phyloP scores from a whole-genome alignment of 92 coral and sea anemone genomes.

The Chrysogorgia sp. region DNA sequence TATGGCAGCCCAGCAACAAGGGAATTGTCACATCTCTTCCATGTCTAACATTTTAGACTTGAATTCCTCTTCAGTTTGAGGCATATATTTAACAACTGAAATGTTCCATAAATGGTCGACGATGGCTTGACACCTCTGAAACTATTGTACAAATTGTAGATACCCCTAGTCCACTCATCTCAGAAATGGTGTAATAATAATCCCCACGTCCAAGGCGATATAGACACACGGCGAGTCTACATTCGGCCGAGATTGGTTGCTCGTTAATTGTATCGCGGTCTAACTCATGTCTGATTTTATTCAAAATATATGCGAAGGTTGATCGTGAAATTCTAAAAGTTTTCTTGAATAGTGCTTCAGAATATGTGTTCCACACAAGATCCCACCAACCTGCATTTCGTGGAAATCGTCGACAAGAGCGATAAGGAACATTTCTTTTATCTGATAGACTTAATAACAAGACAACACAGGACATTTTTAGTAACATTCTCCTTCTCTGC shows the following conservation, averaged over 20 bases:
- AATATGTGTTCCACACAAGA: slow-evolving; percentile 57
- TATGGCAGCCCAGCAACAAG: too few species aligned
- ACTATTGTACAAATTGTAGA: slow-evolving; percentile 54
- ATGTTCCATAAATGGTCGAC: too few species aligned
- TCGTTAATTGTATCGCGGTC: slow-evolving; percentile 47
- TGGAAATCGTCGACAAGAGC: slow-evolving; percentile 57
- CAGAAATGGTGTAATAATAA: slow-evolving; percentile 60
- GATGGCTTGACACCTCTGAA: too few species aligned
- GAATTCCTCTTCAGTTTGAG: too few species aligned
- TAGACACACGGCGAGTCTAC: slow-evolving; percentile 57
- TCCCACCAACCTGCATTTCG: slow-evolving; percentile 71
- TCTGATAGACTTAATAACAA: slow-evolving; percentile 21
- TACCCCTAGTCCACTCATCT: slow-evolving; percentile 60
- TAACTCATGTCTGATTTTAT: slow-evolving; percentile 51
- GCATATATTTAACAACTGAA: too few species aligned
- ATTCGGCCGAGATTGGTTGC: slow-evolving; percentile 63
- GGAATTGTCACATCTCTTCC: too few species aligned
- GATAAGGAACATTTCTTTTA: slow-evolving; percentile 11
- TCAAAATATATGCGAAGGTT: slow-evolving; percentile 58
- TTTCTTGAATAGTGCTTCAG: slow-evolving; percentile 54
- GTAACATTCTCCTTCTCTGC: slow-evolving; percentile 50
- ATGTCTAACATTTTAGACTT: too few species aligned
- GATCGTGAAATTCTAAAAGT: slow-evolving; percentile 56
- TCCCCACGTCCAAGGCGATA: slow-evolving; percentile 63
- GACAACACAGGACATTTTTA: slow-evolving; percentile 41